A percentile compares a stretch with the other conserved stretches of the same genome.
phyloP scores from a whole-genome alignment of 1,140 invertebrate genomes.

The Tenebrio molitor region DNA sequence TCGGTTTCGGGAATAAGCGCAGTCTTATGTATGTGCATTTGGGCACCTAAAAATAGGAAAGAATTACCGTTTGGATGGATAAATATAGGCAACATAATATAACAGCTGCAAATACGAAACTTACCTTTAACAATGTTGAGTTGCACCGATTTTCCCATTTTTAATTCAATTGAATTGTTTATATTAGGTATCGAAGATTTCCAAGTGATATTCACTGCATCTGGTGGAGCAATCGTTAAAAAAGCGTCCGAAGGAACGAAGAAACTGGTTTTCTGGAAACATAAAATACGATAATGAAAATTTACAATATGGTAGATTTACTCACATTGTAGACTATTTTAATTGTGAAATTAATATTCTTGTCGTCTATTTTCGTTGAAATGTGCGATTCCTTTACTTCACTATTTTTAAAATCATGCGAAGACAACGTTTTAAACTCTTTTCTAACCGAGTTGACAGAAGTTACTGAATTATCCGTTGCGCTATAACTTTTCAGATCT shows the following conservation, averaged over 20 bases:
- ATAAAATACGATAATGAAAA: not conserved
- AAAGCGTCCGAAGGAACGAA: slow-evolving; percentile 47
- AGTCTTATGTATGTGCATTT: slow-evolving; percentile 3
- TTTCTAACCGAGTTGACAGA: no score
- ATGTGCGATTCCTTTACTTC: no score
- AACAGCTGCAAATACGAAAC: slow-evolving; percentile 13
- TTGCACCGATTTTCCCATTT: slow-evolving; percentile 14
- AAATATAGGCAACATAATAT: slow-evolving; percentile 21
- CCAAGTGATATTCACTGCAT: slow-evolving; percentile 52
- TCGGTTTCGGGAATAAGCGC: slow-evolving; percentile 6
- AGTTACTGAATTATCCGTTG: no score
- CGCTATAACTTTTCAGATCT: no score
- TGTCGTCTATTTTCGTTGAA: no score
- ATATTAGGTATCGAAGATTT: slow-evolving; percentile 7
- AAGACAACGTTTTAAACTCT: no score
- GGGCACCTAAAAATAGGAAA: slow-evolving; percentile 16
- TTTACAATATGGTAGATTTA: not conserved
- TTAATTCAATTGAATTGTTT: slow-evolving; percentile 48
- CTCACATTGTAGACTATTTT: slow-evolving; percentile 49
- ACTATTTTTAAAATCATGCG: no score
- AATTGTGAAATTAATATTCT: slow-evolving; percentile 39
- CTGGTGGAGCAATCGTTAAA: slow-evolving; percentile 1
- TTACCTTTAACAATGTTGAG: slow-evolving; percentile 32
- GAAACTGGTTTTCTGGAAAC: slow-evolving; percentile 46
- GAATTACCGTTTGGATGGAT: not conserved